Evolutionary conservation across 2,113 vertebrate genomes (phyloP).

Genomic region (Pardalotus punctatus): DNA sequence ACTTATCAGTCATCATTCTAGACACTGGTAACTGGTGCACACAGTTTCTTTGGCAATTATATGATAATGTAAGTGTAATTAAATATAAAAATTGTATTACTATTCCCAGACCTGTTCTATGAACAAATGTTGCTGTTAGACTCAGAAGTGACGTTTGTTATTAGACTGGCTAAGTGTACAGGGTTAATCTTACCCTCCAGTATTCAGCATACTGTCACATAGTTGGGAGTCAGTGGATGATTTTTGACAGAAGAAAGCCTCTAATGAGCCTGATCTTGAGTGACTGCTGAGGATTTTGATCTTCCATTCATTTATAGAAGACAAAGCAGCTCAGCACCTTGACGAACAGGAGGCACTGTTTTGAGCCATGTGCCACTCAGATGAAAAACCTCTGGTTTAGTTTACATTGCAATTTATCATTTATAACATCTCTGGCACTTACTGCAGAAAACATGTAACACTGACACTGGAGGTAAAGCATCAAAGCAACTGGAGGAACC

Average conservation of each 20-base stretch:
- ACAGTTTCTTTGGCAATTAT: neutral
- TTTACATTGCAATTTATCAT: neutral
- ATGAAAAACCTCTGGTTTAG: neutral
- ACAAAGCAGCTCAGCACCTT: neutral
- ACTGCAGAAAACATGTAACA: neutral
- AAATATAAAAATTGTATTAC: neutral
- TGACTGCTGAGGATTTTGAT: slow-evolving; percentile 15
- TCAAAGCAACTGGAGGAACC: neutral
- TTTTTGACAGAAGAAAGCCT: slow-evolving; percentile 24
- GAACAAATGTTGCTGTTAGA: neutral
- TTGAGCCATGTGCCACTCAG: neutral
- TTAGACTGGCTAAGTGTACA: neutral
- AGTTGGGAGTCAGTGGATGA: neutral
- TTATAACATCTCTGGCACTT: neutral
- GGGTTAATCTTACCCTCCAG: slow-evolving; percentile 50
- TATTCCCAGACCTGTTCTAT: neutral
- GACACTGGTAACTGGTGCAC: neutral
- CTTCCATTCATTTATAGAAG: neutral
- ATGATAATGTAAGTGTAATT: neutral
- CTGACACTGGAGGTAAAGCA: neutral
- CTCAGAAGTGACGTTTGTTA: neutral
- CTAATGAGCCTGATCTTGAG: slow-evolving; percentile 13
- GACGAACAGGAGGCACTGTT: neutral
- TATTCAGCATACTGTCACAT: slow-evolving; percentile 7
- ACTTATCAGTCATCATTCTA: neutral